Percentiles rank a stretch among this genome's conserved stretches.
These are phyloP conservation scores for Melipona quadrifasciata DNA, from an alignment of 1,140 invertebrate genomes.

Conservation along the genomic window DNA sequence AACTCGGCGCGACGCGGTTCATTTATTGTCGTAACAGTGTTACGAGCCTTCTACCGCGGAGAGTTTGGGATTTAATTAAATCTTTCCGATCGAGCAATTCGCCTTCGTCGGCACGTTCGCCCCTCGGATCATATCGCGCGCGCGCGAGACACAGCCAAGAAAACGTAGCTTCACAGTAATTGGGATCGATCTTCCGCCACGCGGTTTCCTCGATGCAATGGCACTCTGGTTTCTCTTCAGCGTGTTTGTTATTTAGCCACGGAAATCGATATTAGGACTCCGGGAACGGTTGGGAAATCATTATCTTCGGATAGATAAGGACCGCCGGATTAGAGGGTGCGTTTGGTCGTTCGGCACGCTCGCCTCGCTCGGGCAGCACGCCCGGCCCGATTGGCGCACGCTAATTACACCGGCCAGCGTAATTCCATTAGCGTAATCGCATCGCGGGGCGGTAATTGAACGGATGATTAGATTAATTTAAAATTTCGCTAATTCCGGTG, in stretches of 20 bases:
- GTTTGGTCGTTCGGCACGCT: slow-evolving; percentile 45
- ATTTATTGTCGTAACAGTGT: no score
- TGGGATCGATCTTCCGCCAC: background rate
- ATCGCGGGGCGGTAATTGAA: slow-evolving; percentile 74
- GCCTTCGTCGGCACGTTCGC: background rate
- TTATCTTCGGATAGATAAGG: slow-evolving; percentile 11
- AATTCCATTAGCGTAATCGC: slow-evolving; percentile 79
- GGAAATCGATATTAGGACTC: background rate
- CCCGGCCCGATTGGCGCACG: slow-evolving; percentile 33
- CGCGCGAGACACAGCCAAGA: background rate
- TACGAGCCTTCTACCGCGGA: no score
- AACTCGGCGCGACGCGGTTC: no score
- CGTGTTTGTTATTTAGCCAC: background rate
- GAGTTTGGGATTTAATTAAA: slow-evolving; percentile 19
- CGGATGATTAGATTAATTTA: slow-evolving; percentile 78
- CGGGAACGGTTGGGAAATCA: background rate
- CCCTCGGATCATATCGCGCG: background rate
- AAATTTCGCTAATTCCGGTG: slow-evolving; percentile 75
- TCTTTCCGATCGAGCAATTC: slow-evolving; percentile 13
- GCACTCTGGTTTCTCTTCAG: background rate
- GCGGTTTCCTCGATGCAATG: no score
- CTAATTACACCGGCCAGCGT: slow-evolving; percentile 74
- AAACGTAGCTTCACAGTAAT: background rate
- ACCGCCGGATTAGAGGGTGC: slow-evolving; percentile 39
- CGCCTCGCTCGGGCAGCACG: slow-evolving; percentile 6